Evolutionary conservation across 2,888 invertebrate genomes (phyloP).

Genomic region (Andrena bucephala): DNA sequence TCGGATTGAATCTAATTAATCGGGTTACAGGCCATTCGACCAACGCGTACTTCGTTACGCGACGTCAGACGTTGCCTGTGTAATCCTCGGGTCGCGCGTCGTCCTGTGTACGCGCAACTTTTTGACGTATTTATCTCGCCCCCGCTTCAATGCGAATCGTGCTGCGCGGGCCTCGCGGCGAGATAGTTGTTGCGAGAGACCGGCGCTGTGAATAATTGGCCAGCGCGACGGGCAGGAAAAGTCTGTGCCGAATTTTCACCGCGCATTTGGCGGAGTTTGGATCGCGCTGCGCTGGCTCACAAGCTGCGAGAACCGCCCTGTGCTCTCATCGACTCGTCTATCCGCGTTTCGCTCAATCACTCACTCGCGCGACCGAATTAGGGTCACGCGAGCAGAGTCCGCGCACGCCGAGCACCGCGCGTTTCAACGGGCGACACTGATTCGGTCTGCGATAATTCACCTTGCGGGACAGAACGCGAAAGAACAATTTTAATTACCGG

Average conservation of each 20-base stretch:
- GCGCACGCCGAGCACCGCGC: background rate
- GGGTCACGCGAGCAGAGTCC: conserved; percentile 13
- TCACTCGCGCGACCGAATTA: conserved; percentile 6
- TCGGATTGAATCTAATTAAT: conserved; percentile 65
- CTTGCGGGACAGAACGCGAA: conserved; percentile 14
- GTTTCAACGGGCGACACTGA: conserved; percentile 1
- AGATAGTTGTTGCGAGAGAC: conserved; percentile 36
- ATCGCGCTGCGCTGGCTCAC: background rate
- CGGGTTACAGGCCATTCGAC: conserved; percentile 43
- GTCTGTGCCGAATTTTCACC: background rate
- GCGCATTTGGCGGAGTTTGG: conserved; percentile 8
- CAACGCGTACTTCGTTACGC: conserved; percentile 33
- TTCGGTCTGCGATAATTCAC: conserved; percentile 14
- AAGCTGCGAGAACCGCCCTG: too few species aligned
- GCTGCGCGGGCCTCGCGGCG: background rate
- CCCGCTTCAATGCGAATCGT: too few species aligned
- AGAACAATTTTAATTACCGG: conserved; percentile 28
- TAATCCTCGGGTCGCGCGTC: too few species aligned
- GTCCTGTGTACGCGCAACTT: too few species aligned
- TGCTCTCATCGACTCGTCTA: background rate
- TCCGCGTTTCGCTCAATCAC: background rate
- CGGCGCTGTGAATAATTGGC: conserved; percentile 38
- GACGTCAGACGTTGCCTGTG: too few species aligned
- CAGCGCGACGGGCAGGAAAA: background rate
- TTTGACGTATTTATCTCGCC: too few species aligned